A percentile compares a stretch with the other conserved stretches of the same genome.
phyloP scores from a whole-genome alignment of 2,888 invertebrate genomes.

The Oxycera nigricornis region DNA sequence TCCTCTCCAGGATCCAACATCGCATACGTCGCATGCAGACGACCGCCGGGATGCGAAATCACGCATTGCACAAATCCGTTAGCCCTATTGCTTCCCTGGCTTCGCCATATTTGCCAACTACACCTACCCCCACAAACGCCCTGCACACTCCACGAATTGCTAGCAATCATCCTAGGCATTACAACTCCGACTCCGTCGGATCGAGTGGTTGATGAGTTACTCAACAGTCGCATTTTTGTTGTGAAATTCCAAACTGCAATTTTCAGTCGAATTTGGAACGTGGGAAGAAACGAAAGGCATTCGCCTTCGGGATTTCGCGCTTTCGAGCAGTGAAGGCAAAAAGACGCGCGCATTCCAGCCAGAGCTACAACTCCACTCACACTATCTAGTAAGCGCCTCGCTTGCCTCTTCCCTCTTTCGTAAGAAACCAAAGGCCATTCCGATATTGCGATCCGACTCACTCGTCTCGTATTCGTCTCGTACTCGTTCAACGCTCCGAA shows the following conservation, averaged over 20 bases:
- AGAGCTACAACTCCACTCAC: neutral
- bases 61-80: no score
- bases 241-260: constrained; percentile 18
- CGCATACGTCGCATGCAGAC: neutral
- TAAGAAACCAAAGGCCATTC: constrained; percentile 17
- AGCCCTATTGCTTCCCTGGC: no score
- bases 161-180: no score
- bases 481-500: neutral
- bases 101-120: no score
- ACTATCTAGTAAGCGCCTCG: neutral
- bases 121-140: no score
- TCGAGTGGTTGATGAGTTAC: no score
- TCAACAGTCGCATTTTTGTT: no score
- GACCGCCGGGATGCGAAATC: no score
- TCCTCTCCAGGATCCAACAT: neutral
- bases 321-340: constrained; percentile 35
- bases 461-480: no score
- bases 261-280: constrained; percentile 22
- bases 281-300: neutral
- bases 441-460: no score
- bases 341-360: constrained; percentile 30
- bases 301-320: neutral
- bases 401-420: neutral
- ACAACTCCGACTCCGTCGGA: no score
- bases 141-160: no score